These are phyloP conservation scores for Halcyon malimbica DNA, from an alignment of 2,113 vertebrate species.

Conservation along the genomic window DNA sequence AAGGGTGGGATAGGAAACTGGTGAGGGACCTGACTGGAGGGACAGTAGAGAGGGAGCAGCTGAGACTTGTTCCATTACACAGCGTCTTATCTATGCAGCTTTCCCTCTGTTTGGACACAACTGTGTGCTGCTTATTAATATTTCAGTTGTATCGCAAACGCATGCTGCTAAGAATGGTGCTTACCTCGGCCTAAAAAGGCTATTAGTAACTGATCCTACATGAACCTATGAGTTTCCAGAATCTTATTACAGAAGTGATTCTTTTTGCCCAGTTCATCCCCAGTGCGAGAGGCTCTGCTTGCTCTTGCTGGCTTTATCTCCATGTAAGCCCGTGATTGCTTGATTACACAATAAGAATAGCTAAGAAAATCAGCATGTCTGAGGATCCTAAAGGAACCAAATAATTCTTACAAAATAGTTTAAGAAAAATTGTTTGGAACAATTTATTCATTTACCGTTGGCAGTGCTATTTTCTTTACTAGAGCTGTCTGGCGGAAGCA, in stretches of 20 bases:
- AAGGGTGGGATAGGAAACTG: not conserved
- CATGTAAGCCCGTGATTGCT: not conserved
- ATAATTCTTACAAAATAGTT: not conserved
- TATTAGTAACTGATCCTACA: not conserved
- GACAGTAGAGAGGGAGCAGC: not conserved
- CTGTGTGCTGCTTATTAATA: not conserved
- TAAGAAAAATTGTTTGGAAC: not conserved
- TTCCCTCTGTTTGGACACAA: not conserved
- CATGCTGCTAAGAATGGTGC: not conserved
- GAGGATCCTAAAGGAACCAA: not conserved
- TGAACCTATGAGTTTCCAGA: not conserved
- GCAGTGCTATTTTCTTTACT: not conserved
- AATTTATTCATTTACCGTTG: not conserved
- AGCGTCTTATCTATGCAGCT: not conserved
- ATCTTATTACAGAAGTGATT: not conserved
- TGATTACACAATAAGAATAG: not conserved
- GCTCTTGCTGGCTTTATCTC: not conserved
- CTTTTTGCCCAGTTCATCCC: not conserved
- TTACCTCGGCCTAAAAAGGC: slow-evolving; percentile 4
- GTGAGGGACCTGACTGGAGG: not conserved
- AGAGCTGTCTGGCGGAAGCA: not conserved
- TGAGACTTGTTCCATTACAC: not conserved
- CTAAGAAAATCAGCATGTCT: not conserved
- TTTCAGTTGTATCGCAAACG: not conserved
- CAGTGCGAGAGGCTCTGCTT: not conserved